Conservation (phyloP, 2,888 invertebrate species). For the Odontocolon sp. region DNA sequence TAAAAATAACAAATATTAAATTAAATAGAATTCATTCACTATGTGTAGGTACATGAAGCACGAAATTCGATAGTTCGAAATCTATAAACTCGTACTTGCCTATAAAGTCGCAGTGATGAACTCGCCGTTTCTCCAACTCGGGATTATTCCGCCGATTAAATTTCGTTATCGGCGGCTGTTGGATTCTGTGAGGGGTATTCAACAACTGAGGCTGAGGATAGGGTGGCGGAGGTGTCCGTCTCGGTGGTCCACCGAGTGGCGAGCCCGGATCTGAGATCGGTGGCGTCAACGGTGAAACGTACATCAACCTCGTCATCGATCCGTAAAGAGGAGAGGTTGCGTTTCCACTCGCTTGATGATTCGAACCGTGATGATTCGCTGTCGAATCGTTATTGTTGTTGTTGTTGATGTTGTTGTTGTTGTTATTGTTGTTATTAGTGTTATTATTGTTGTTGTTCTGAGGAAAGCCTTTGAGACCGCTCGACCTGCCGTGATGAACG, state of each 20-base stretch:
- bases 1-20: conserved; percentile 70
- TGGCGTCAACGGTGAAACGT: conserved; percentile 92
- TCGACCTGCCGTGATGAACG: conserved; percentile 69
- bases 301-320: conserved; percentile 86
- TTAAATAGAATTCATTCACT: conserved; percentile 82
- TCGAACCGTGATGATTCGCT: conserved; percentile 70
- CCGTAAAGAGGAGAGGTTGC: conserved; percentile 82
- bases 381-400: conserved; percentile 69
- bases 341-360: conserved; percentile 74
- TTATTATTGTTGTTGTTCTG: conserved; percentile 60
- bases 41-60: not conserved
- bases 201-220: conserved; percentile 85
- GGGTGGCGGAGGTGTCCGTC: conserved; percentile 90
- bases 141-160: conserved; percentile 98
- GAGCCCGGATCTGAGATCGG: conserved; percentile 94
- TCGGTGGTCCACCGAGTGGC: conserved; percentile 85
- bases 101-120: conserved; percentile 98
- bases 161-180: conserved; percentile 81
- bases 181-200: conserved; percentile 76
- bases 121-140: conserved; percentile 96
- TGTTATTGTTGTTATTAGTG: conserved; percentile 67
- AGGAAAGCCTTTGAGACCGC: conserved; percentile 73
- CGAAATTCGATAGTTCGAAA: too few relatives aligned
- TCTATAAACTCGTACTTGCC: conserved; percentile 85
- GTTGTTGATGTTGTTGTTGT: conserved; percentile 64